phyloP scores from a whole-genome alignment of 2,113 vertebrate genomes.

The Caranx ignobilis region DNA sequence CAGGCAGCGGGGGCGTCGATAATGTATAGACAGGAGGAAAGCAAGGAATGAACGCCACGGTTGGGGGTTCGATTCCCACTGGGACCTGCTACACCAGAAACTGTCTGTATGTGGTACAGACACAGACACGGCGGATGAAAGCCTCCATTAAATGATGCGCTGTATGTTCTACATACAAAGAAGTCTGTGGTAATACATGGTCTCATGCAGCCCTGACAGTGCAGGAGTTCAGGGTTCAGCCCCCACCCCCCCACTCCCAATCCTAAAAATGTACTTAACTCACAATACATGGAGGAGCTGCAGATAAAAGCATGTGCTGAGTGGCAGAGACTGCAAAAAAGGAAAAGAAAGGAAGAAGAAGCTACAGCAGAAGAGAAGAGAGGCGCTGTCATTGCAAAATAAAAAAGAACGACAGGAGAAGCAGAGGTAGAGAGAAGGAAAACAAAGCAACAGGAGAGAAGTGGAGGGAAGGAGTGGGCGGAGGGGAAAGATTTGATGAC shows the following conservation, averaged over 20 bases:
- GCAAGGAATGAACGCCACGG: background rate
- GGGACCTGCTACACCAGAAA: constrained; percentile 5
- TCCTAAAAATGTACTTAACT: constrained; percentile 45
- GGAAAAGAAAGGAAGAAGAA: background rate
- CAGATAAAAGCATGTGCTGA: constrained; percentile 28
- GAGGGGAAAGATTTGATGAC: constrained; percentile 69
- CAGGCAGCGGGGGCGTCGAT: constrained; percentile 24
- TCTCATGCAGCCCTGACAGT: constrained; percentile 18
- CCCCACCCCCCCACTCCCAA: background rate
- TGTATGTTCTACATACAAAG: constrained; percentile 1
- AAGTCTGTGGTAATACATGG: constrained; percentile 22
- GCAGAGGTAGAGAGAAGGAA: constrained; percentile 31
- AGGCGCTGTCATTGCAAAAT: background rate
- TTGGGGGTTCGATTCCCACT: constrained; percentile 9
- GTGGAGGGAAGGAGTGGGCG: constrained; percentile 41
- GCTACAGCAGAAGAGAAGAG: background rate
- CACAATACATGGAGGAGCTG: background rate
- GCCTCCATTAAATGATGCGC: constrained; percentile 12
- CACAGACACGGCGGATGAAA: constrained; percentile 20
- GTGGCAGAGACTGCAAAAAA: constrained; percentile 9
- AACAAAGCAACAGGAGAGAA: constrained; percentile 55
- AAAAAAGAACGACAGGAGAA: constrained; percentile 2
- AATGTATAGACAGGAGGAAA: constrained; percentile 40
- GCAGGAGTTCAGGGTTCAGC: constrained; percentile 16
- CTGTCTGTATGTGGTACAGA: constrained; percentile 27